Evolutionary conservation across 2,888 invertebrate species (phyloP), one percentile per base, ranked within the genome.

Genomic region (Drosophila mimica): DNA sequence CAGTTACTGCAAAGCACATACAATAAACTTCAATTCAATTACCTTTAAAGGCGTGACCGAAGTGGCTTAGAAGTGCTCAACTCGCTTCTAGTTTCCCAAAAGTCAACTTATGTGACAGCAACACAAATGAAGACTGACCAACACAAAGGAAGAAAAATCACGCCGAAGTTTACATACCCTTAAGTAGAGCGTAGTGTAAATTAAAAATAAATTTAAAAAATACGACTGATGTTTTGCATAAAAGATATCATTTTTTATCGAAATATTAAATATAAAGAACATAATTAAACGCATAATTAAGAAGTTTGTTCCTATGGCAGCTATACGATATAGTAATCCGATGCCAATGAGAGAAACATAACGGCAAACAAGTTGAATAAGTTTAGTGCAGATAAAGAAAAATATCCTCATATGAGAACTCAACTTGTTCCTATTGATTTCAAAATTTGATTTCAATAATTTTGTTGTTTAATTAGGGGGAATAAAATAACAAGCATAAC

Each of bases 1-100:
- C 20, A 56, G 56, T 38, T 25, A 46, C 46, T 31, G 43, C 38
- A 25, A 20, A 30, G 56, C n/a, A 20, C 17, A 63, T 40, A 38
- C 58, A n/a, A 25, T 46, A n/a, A 56, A 66, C 33, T 43, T 59
- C 31, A 64, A 78, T 74, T 76, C 63, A 76, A 68, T 77, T 77
- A 76, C 60, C 60, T 67, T 67, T 46, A 20, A 63, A 61, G 43
- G n/a, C 46, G 25, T 60, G 38, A 38, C 33, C 30, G 49, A 66
- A 73, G 51, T 67, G 46, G 40, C 54, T 51, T 25, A 13, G 46
- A 77, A 58, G 57, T 51, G 51, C 57, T 63, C 20, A 61, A 40
- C 51, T 59, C 5, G 25, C 28, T 57, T 51, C 25, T 34, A 34
- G 33, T 25, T 25, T 17, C 49, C 31, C 20, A 52, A 70, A 70